Percentiles rank a stretch among this genome's conserved stretches.
phyloP scores from a whole-genome alignment of 2,113 vertebrate species.

The Perca fluviatilis region DNA sequence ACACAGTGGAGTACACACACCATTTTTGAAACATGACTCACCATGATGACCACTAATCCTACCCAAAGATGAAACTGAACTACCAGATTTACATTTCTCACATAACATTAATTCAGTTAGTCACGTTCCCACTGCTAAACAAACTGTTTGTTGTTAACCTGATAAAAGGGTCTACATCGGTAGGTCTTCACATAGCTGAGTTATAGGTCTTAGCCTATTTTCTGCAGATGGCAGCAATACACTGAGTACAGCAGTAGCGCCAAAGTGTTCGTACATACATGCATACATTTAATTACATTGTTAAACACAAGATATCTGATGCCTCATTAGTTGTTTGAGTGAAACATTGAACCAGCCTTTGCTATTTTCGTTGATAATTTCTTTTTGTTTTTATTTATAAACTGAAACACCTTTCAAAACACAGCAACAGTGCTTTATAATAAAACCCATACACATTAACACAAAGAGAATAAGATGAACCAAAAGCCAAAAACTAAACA shows the following conservation, averaged over 20 bases:
- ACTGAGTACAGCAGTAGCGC: neutral
- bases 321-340: neutral
- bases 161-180: neutral
- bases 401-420: no score
- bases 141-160: slow-evolving; percentile 5
- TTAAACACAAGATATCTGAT: neutral
- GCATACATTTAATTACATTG: neutral
- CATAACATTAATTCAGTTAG: slow-evolving; percentile 23
- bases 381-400: no score
- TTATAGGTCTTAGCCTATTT: neutral
- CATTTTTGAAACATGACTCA: slow-evolving; percentile 56
- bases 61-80: slow-evolving; percentile 8
- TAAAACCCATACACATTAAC: no score
- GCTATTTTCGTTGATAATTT: neutral
- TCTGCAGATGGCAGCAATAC: slow-evolving; percentile 10
- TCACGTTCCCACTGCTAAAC: slow-evolving; percentile 17
- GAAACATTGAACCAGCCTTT: neutral
- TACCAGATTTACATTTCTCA: slow-evolving; percentile 35
- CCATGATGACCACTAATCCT: slow-evolving; percentile 15
- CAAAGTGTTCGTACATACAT: neutral
- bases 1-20: slow-evolving; percentile 9
- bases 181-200: neutral
- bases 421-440: no score
- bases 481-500: no score
- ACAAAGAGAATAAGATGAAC: no score